A percentile compares a stretch with the other conserved stretches of the same genome.
phyloP scores from a whole-genome alignment of 2,888 invertebrate genomes.

The Drosophila fulvimacula region DNA sequence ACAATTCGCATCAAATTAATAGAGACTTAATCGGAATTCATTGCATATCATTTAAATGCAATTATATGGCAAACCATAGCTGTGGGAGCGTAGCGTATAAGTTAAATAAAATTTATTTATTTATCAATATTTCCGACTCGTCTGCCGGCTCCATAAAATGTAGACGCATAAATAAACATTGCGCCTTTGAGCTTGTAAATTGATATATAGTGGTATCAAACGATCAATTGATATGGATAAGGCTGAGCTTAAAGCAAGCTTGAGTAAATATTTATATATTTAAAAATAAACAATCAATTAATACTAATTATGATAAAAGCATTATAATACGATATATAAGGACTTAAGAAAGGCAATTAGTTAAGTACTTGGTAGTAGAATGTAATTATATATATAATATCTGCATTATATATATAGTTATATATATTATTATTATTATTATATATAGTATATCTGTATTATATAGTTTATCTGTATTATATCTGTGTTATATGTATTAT shows the following conservation, averaged over 20 bases:
- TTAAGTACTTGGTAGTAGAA: too few relatives aligned
- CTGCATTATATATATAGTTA: too few relatives aligned
- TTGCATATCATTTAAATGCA: conserved; percentile 3
- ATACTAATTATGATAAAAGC: too few relatives aligned
- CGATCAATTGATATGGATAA: neutral
- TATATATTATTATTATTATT: too few relatives aligned
- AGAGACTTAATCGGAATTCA: neutral
- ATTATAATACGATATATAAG: too few relatives aligned
- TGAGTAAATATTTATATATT: neutral
- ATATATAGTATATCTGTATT: too few relatives aligned
- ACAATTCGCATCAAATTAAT: neutral
- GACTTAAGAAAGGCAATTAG: too few relatives aligned
- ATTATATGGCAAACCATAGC: neutral
- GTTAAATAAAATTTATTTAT: neutral
- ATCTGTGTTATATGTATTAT: too few relatives aligned
- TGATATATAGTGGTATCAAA: neutral
- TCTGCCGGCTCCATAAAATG: neutral
- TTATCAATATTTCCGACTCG: neutral
- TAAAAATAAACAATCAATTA: too few relatives aligned
- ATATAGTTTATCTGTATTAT: too few relatives aligned
- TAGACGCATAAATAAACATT: conserved; percentile 1
- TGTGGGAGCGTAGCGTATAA: neutral
- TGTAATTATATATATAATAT: too few relatives aligned
- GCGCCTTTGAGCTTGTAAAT: neutral
- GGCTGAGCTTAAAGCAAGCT: neutral